Conservation (phyloP, 2,888 invertebrate genomes). For the Parelbella ahira region DNA sequence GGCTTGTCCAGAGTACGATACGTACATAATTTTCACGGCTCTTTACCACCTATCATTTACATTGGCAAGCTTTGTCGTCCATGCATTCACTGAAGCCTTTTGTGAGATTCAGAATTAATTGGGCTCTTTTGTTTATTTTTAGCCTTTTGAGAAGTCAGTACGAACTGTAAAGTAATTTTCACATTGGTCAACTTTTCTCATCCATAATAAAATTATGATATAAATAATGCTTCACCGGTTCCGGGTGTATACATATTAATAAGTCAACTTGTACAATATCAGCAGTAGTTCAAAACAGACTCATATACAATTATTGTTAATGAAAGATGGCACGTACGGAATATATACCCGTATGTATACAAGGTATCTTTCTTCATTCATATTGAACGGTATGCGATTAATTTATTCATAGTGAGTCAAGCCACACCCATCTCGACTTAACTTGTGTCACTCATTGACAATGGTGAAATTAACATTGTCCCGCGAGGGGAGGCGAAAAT, state of each 20-base stretch:
- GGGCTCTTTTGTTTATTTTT: constrained; percentile 34
- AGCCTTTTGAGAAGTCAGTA: constrained; percentile 30
- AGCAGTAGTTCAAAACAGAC: too few species aligned
- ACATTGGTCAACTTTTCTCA: constrained; percentile 25
- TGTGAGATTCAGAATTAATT: constrained; percentile 45
- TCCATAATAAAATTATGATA: too few species aligned
- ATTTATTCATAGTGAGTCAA: constrained; percentile 40
- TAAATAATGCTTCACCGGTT: constrained; percentile 5
- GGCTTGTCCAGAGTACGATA: constrained; percentile 24
- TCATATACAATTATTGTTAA: too few species aligned
- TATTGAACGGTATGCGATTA: constrained; percentile 24
- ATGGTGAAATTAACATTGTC: constrained; percentile 62
- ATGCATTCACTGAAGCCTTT: constrained; percentile 28
- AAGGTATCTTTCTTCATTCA: constrained; percentile 2
- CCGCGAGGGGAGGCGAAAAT: constrained; percentile 58
- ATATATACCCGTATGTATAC: too few species aligned
- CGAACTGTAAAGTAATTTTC: constrained; percentile 29
- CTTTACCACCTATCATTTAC: constrained; percentile 28
- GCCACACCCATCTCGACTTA: constrained; percentile 56
- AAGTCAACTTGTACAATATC: too few species aligned
- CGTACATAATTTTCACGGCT: constrained; percentile 31
- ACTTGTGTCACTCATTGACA: constrained; percentile 62
- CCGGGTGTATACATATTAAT: constrained; percentile 9
- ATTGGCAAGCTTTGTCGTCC: constrained; percentile 26
- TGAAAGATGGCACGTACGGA: too few species aligned